Conservation (phyloP, 2,113 vertebrate species). For the Channa maculata region DNA sequence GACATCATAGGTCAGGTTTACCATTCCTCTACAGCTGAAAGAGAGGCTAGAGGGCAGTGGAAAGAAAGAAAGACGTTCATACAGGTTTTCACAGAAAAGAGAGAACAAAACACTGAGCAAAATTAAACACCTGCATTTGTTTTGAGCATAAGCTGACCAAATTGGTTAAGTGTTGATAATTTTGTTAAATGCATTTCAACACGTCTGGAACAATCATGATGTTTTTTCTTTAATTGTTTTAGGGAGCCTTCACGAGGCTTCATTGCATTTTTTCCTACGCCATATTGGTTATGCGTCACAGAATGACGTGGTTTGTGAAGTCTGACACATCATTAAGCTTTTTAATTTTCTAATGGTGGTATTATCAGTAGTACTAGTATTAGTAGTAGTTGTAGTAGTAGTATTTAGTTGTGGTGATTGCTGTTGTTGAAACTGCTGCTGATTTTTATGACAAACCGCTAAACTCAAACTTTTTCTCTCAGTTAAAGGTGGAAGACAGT, state of each 20-base stretch:
- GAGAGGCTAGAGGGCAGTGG: slow-evolving; percentile 2
- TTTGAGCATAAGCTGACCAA: too few species aligned
- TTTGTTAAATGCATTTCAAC: too few species aligned
- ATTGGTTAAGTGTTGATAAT: neutral
- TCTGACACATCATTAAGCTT: neutral
- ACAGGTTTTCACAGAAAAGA: too few species aligned
- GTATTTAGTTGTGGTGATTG: too few species aligned
- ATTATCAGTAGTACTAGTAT: neutral
- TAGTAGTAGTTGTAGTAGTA: neutral
- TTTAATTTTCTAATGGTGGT: neutral
- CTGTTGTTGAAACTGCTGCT: too few species aligned
- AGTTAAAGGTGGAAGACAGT: neutral
- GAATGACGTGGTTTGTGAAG: neutral
- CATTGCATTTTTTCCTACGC: neutral
- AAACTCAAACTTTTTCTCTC: too few species aligned
- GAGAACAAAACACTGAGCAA: neutral
- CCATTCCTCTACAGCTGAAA: slow-evolving; percentile 72
- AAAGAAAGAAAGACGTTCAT: neutral
- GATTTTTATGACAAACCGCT: too few species aligned
- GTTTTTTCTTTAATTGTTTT: neutral
- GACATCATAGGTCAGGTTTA: slow-evolving; percentile 71
- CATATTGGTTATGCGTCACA: neutral
- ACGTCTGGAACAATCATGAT: too few species aligned
- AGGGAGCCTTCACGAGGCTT: neutral
- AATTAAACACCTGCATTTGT: too few species aligned